Conservation (phyloP, 2,797 vertebrate species). For the Thripadectes ignobilis region DNA sequence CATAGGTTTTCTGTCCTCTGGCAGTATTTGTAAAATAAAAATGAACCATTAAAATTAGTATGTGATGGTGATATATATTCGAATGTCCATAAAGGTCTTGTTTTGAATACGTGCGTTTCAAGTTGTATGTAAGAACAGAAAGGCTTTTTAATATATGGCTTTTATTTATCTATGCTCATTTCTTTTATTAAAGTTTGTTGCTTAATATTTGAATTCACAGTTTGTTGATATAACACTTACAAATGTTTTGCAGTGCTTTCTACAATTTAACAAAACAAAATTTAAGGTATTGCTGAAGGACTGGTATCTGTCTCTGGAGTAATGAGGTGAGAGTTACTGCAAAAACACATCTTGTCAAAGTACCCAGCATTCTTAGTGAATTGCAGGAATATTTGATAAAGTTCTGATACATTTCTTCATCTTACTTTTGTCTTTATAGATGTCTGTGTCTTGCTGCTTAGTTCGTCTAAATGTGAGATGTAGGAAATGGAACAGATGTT, state of each 20-base stretch:
- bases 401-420: conserved; percentile 1
- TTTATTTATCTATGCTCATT: background rate
- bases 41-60: background rate
- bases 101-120: background rate
- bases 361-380: conserved; percentile 29
- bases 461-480: conserved; percentile 66
- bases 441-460: conserved; percentile 59
- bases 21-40: background rate
- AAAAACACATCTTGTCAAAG: conserved; percentile 14
- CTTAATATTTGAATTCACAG: background rate
- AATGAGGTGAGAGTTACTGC: conserved; percentile 53
- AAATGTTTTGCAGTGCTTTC: background rate
- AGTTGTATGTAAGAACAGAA: background rate
- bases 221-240: background rate
- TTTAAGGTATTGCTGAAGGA: conserved; percentile 5
- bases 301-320: conserved; percentile 38
- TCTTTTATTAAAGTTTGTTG: background rate
- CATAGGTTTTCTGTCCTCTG: background rate
- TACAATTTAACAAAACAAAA: background rate
- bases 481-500: conserved; percentile 73
- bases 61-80: background rate
- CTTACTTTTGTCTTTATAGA: conserved; percentile 67
- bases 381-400: conserved; percentile 34
- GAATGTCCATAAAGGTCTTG: background rate
- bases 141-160: background rate